Percentiles rank a stretch among this genome's conserved stretches.
Evolutionary conservation across 2,113 vertebrate species (phyloP).

Genomic region (Hydrolagus affinis): DNA sequence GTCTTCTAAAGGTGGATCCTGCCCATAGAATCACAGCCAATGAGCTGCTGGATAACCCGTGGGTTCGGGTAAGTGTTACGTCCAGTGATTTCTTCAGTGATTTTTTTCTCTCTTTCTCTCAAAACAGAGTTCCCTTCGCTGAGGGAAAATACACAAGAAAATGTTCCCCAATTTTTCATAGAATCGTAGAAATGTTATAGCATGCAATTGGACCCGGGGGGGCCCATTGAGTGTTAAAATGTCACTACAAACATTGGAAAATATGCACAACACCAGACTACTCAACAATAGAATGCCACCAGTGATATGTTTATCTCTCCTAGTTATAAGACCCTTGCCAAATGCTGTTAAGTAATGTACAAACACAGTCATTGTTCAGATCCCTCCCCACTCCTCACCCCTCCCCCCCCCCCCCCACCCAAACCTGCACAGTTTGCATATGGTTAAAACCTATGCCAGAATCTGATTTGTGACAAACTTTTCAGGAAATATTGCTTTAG

Average conservation of each 20-base stretch:
- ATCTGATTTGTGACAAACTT: not conserved
- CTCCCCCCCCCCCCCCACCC: too few relatives aligned
- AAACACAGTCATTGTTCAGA: too few relatives aligned
- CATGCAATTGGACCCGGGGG: not conserved
- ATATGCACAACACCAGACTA: not conserved
- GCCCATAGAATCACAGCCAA: slow-evolving; percentile 64
- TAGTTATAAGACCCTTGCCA: not conserved
- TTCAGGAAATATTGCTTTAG: not conserved
- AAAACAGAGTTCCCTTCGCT: not conserved
- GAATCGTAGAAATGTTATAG: not conserved
- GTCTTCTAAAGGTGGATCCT: slow-evolving; percentile 63
- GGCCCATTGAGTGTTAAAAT: not conserved
- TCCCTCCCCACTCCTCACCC: too few relatives aligned
- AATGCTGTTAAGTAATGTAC: not conserved
- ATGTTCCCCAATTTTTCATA: not conserved
- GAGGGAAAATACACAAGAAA: too few relatives aligned
- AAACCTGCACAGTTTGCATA: not conserved
- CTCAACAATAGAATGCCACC: not conserved
- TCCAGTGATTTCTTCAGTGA: not conserved
- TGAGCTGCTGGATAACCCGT: slow-evolving; percentile 61
- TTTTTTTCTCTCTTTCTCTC: not conserved
- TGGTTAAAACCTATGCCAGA: not conserved
- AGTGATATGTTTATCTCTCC: not conserved
- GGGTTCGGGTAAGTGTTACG: slow-evolving; percentile 58
- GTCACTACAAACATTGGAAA: not conserved